A percentile compares a stretch with the other conserved stretches of the same genome.
Conservation (phyloP, 2,113 vertebrate genomes). For the Silurus glanis region DNA sequence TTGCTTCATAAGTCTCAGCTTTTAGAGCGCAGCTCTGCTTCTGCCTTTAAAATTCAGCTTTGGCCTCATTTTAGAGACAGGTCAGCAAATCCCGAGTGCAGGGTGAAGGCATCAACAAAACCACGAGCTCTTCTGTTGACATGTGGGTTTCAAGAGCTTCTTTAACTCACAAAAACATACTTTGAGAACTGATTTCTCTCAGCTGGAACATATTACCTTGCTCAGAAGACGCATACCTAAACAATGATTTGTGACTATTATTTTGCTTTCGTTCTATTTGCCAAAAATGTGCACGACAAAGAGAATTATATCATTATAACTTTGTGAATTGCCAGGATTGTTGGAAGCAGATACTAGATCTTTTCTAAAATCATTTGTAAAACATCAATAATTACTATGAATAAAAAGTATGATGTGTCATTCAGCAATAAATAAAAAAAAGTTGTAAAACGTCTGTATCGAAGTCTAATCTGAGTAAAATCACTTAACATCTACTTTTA, state of each 20-base stretch:
- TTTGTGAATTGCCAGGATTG: background rate
- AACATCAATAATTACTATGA: too few species aligned
- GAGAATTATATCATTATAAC: background rate
- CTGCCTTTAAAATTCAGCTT: slow-evolving; percentile 28
- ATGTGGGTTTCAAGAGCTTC: slow-evolving; percentile 39
- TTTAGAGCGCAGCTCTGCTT: background rate
- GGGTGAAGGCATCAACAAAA: slow-evolving; percentile 52
- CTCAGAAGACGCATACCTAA: slow-evolving; percentile 21
- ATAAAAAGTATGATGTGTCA: background rate
- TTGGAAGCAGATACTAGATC: background rate
- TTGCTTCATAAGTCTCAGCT: background rate
- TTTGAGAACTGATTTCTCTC: slow-evolving; percentile 1
- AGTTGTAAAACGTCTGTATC: too few species aligned
- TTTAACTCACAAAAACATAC: slow-evolving; percentile 22
- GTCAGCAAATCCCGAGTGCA: slow-evolving; percentile 51
- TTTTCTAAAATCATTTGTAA: background rate
- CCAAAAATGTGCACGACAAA: background rate
- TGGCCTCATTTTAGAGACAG: slow-evolving; percentile 57
- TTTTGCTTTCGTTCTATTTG: background rate
- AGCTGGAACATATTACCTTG: slow-evolving; percentile 39
- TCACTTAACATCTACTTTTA: too few species aligned
- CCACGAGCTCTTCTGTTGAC: slow-evolving; percentile 38
- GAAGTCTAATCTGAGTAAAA: too few species aligned
- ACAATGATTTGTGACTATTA: slow-evolving; percentile 1
- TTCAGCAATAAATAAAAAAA: background rate